phyloP scores from a whole-genome alignment of 2,113 vertebrate species.

The Nannospalax galili region DNA sequence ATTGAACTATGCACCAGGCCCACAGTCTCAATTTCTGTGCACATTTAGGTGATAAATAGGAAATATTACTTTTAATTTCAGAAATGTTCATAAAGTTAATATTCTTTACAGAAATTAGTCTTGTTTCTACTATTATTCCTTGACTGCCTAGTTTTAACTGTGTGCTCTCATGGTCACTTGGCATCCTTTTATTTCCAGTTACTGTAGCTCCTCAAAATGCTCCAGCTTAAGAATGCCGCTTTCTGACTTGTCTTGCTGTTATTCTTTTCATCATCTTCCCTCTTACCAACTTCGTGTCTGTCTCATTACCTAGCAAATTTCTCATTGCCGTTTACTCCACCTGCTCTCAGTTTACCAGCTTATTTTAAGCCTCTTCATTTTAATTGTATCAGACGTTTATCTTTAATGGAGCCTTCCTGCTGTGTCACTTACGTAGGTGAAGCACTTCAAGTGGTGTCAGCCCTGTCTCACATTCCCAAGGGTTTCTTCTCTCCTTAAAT shows the following conservation, averaged over 20 bases:
- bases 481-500: neutral
- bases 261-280: neutral
- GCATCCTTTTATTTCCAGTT: neutral
- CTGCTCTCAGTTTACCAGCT: too few species aligned
- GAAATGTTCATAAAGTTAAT: neutral
- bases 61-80: neutral
- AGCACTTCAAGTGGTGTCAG: neutral
- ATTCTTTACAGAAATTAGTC: neutral
- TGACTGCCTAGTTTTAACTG: neutral
- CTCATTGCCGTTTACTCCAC: neutral
- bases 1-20: neutral
- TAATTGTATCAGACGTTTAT: too few species aligned
- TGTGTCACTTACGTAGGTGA: too few species aligned
- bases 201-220: neutral
- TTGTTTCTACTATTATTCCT: neutral
- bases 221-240: neutral
- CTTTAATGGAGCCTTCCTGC: too few species aligned
- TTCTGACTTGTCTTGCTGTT: neutral
- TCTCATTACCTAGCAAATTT: neutral
- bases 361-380: too few species aligned
- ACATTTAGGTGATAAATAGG: neutral
- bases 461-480: neutral
- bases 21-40: conserved; percentile 35
- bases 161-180: neutral
- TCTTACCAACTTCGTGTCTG: neutral